These are phyloP conservation scores for Drosophila miranda DNA, from an alignment of 1,140 invertebrate genomes.

Conservation along the genomic window DNA sequence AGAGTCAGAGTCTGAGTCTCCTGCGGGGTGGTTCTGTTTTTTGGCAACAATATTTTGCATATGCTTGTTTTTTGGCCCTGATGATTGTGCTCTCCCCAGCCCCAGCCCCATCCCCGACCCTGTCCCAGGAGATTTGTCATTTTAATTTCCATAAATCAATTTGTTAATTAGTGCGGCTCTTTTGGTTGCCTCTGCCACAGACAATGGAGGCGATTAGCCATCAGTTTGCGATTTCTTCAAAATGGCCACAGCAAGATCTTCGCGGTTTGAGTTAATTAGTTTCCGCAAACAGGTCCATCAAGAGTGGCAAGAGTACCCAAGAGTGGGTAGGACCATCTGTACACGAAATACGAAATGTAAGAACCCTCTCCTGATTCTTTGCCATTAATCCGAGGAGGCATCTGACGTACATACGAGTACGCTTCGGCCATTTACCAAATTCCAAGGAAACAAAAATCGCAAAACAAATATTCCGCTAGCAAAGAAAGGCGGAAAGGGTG, in stretches of 20 bases:
- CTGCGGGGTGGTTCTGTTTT: constrained; percentile 42
- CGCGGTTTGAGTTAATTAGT: constrained; percentile 14
- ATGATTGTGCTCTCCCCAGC: constrained; percentile 15
- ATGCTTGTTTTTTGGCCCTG: constrained; percentile 52
- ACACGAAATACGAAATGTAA: too few species aligned
- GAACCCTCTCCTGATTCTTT: too few species aligned
- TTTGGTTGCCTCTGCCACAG: constrained; percentile 43
- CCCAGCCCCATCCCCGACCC: background rate
- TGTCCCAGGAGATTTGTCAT: constrained; percentile 66
- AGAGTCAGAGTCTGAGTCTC: constrained; percentile 53
- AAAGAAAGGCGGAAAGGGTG: too few species aligned
- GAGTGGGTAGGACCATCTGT: too few species aligned
- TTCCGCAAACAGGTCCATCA: background rate
- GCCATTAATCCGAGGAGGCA: too few species aligned
- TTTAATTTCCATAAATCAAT: constrained; percentile 81
- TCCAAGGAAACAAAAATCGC: too few species aligned
- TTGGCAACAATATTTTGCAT: constrained; percentile 51
- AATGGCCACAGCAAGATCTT: background rate
- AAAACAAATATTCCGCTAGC: too few species aligned
- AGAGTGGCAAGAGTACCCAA: background rate
- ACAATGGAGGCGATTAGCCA: constrained; percentile 62
- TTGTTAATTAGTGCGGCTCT: constrained; percentile 76
- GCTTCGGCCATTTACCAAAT: too few species aligned
- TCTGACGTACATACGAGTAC: too few species aligned
- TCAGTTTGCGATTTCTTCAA: constrained; percentile 3